These are phyloP conservation scores for Bufo gargarizans DNA, from an alignment of 2,113 vertebrate species.

Conservation along the genomic window DNA sequence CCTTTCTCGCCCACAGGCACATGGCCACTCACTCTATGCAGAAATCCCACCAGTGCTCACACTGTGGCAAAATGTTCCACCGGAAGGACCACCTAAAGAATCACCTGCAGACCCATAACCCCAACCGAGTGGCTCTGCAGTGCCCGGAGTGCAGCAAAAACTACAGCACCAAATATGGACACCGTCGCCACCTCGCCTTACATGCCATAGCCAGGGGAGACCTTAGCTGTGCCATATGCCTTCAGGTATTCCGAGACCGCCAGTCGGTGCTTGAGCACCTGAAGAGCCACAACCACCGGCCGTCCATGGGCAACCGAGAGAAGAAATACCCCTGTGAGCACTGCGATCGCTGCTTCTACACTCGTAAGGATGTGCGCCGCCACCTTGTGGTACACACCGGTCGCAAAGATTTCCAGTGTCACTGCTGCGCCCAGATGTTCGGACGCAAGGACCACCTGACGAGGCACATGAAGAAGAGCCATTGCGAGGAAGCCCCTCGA, in stretches of 20 bases:
- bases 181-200: slow-evolving; percentile 95
- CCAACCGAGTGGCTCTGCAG: slow-evolving; percentile 96
- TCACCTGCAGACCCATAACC: slow-evolving; percentile 97
- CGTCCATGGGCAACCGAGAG: slow-evolving; percentile 89
- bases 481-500: slow-evolving; percentile 91
- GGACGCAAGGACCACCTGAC: slow-evolving; percentile 98
- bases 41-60: slow-evolving; percentile 99
- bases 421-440: slow-evolving; percentile 97
- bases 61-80: slow-evolving; percentile 99
- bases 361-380: slow-evolving; percentile 97
- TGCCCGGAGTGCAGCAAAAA: slow-evolving; percentile 97
- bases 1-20: slow-evolving; percentile 89
- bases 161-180: slow-evolving; percentile 99
- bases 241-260: slow-evolving; percentile 93
- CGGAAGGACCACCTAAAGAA: slow-evolving; percentile 99
- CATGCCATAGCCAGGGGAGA: slow-evolving; percentile 96
- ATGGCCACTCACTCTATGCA: slow-evolving; percentile 99
- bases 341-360: slow-evolving; percentile 96
- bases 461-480: slow-evolving; percentile 98
- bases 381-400: slow-evolving; percentile 99
- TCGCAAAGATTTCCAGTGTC: slow-evolving; percentile 98
- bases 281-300: slow-evolving; percentile 94
- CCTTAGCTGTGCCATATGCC: slow-evolving; percentile 97
- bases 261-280: slow-evolving; percentile 94
- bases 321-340: slow-evolving; percentile 97